Conservation (phyloP, 2,888 invertebrate genomes). For the Fragum sueziense region DNA sequence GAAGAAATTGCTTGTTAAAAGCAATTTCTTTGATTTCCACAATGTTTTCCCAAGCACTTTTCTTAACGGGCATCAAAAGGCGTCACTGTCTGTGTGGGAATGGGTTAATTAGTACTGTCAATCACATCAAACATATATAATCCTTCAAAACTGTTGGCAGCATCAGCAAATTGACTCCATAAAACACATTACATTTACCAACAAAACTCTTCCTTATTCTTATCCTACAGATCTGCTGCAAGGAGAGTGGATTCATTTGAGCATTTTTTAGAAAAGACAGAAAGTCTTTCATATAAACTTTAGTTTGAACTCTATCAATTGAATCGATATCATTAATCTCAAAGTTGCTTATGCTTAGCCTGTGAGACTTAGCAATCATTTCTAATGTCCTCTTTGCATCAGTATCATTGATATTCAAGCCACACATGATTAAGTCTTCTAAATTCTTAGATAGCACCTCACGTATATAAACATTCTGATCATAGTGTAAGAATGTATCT, state of each 20-base stretch:
- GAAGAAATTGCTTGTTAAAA: background rate
- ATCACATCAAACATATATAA: conserved; percentile 43
- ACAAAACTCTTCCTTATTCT: conserved; percentile 55
- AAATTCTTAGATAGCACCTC: conserved; percentile 15
- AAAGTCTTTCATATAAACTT: background rate
- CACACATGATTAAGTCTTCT: conserved; percentile 18
- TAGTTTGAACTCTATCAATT: background rate
- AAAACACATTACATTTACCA: conserved; percentile 63
- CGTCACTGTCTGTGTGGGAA: background rate
- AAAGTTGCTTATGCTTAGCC: background rate
- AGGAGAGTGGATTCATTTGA: conserved; percentile 23
- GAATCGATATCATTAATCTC: background rate
- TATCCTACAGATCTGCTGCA: conserved; percentile 58
- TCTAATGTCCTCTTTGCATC: background rate
- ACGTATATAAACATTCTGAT: background rate
- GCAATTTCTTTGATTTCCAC: background rate
- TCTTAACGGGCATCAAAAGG: background rate
- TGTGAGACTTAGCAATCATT: background rate
- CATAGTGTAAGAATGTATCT: background rate
- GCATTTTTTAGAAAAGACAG: conserved; percentile 32
- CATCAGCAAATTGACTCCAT: conserved; percentile 51
- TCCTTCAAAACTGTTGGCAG: conserved; percentile 57
- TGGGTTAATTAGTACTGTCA: background rate
- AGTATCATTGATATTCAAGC: background rate
- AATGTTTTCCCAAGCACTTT: no score